Evolutionary conservation across 2,113 vertebrate species (phyloP).

Genomic region (Oxygymnocypris stewartii): DNA sequence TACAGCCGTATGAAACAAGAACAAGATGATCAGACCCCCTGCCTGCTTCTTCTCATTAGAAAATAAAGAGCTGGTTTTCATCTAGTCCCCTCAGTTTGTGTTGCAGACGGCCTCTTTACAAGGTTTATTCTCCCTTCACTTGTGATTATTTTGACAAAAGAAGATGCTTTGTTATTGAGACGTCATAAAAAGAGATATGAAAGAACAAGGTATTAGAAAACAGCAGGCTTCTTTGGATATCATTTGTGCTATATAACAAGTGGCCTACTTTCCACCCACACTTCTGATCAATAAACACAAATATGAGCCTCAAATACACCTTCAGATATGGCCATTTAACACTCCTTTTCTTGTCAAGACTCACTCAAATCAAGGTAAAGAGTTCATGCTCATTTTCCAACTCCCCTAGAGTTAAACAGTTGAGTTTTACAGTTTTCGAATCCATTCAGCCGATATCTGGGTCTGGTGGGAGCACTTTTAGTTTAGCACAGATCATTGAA

Average conservation of each 20-base stretch:
- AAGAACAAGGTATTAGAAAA: neutral
- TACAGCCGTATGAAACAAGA: neutral
- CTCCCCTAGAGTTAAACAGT: too few species aligned
- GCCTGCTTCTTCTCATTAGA: neutral
- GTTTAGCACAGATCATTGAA: too few species aligned
- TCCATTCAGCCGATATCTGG: too few species aligned
- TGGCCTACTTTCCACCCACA: slow-evolving; percentile 4
- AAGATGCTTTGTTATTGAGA: neutral
- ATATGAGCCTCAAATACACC: neutral
- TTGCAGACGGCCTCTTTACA: neutral
- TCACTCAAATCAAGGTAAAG: neutral
- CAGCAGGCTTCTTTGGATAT: neutral
- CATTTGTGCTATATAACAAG: neutral
- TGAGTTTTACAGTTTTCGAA: too few species aligned
- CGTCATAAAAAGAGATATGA: neutral
- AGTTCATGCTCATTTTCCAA: neutral
- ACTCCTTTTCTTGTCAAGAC: neutral
- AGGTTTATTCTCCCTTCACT: neutral
- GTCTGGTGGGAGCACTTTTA: too few species aligned
- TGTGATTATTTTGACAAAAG: neutral
- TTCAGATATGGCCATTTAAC: neutral
- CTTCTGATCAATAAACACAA: neutral
- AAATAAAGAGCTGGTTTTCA: neutral
- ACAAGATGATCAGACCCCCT: neutral
- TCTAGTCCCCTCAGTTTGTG: neutral